These are phyloP conservation scores for Ianthella basta DNA, from an alignment of 37 sponge, comb jelly and placozoan genomes.

Conservation along the genomic window DNA sequence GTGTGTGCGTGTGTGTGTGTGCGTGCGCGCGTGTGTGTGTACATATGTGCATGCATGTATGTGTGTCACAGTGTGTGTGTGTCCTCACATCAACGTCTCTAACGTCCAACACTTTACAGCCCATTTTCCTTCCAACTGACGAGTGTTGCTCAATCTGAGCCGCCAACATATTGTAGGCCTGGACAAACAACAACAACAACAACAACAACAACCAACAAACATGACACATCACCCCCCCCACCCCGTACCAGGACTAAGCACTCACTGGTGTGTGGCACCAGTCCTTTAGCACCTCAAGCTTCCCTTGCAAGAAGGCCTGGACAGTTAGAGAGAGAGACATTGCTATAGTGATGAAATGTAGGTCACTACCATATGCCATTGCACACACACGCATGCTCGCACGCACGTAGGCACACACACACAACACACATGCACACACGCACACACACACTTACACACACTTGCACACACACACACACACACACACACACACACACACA, in stretches of 20 bases:
- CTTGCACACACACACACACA: not conserved
- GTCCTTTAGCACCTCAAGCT: conserved; percentile 65
- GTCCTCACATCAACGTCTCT: conserved; percentile 40
- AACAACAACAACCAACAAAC: no score
- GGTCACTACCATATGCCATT: no score
- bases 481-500: no score
- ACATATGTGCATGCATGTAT: no score
- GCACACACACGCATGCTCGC: no score
- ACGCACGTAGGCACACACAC: no score
- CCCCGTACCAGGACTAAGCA: not conserved
- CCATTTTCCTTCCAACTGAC: conserved; percentile 3
- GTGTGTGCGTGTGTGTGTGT: not conserved
- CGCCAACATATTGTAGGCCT: conserved; percentile 27
- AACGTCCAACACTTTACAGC: conserved; percentile 28
- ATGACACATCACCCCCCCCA: no score
- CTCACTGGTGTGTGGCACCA: conserved; percentile 90
- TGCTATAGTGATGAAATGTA: no score
- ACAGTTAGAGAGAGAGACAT: not conserved
- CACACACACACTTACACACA: no score
- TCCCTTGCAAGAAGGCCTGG: conserved; percentile 71
- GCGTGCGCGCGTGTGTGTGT: not conserved
- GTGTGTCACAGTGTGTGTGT: no score
- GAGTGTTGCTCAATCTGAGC: conserved; percentile 29
- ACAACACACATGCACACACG: no score
- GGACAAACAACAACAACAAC: not conserved